These are phyloP conservation scores for Diglossa cyanea DNA, from an alignment of 2,797 vertebrate species.

Conservation along the genomic window DNA sequence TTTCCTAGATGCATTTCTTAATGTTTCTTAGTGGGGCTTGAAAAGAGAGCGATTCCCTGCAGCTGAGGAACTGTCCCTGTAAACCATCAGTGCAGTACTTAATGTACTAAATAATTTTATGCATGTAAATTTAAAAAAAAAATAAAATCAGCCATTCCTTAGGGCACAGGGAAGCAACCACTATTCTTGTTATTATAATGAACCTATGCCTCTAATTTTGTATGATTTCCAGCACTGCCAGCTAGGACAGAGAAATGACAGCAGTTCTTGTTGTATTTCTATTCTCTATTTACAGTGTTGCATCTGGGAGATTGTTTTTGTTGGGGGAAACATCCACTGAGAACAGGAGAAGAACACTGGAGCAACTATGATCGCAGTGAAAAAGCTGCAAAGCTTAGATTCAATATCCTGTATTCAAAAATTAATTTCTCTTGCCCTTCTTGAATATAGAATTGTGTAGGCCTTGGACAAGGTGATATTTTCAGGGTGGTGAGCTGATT, in stretches of 20 bases:
- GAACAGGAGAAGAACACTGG: not conserved
- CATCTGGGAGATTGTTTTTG: not conserved
- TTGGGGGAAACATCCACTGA: not conserved
- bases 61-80: not conserved
- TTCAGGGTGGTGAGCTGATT: not conserved
- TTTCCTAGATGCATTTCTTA: not conserved
- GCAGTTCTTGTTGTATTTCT: not conserved
- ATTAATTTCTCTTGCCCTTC: not conserved
- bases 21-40: not conserved
- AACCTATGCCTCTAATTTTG: not conserved
- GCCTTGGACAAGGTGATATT: not conserved
- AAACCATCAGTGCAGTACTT: not conserved
- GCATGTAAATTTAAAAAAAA: not conserved
- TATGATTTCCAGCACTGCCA: not conserved
- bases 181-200: accelerated
- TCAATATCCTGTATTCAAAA: not conserved
- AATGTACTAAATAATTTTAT: not conserved
- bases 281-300: accelerated
- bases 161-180: not conserved
- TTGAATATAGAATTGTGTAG: not conserved
- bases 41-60: not conserved
- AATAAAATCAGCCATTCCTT: not conserved
- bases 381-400: not conserved
- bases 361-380: not conserved
- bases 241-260: not conserved